A percentile compares a stretch with the other conserved stretches of the same genome.
Evolutionary conservation across 1,140 invertebrate genomes (phyloP).

Genomic region (Phocides pigmalion): DNA sequence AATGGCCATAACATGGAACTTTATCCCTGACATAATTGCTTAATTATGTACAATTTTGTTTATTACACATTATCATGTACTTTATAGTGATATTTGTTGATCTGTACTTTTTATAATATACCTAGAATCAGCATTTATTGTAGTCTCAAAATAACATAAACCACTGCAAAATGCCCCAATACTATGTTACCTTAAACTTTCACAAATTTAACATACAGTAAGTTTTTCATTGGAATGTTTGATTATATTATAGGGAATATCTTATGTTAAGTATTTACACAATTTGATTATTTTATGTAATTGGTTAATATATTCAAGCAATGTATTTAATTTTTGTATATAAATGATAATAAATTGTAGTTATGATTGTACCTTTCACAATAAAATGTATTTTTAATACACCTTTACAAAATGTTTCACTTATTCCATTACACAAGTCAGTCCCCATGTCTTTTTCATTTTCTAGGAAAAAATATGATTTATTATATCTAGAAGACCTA

Average conservation of each 20-base stretch:
- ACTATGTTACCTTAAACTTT: constrained; percentile 19
- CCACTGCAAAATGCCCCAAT: constrained; percentile 19
- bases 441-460: background rate
- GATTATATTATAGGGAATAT: background rate
- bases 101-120: background rate
- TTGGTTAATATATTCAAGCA: constrained; percentile 43
- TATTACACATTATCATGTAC: background rate
- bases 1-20: too few relatives aligned
- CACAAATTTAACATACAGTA: constrained; percentile 4
- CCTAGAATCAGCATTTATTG: background rate
- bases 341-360: constrained; percentile 78
- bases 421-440: constrained; percentile 35
- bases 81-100: too few relatives aligned
- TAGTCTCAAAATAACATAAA: constrained; percentile 3
- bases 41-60: background rate
- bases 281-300: constrained; percentile 45
- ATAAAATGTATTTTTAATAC: constrained; percentile 83
- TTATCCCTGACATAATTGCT: too few relatives aligned
- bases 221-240: background rate
- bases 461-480: constrained; percentile 27
- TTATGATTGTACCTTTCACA: constrained; percentile 75
- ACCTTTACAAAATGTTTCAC: constrained; percentile 59
- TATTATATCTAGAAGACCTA: constrained; percentile 46
- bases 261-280: constrained; percentile 45
- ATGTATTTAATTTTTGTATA: constrained; percentile 81